Evolutionary conservation across 2,888 invertebrate genomes (phyloP), one percentile per base, ranked within the genome.

Genomic region (Tetranychus piercei): DNA sequence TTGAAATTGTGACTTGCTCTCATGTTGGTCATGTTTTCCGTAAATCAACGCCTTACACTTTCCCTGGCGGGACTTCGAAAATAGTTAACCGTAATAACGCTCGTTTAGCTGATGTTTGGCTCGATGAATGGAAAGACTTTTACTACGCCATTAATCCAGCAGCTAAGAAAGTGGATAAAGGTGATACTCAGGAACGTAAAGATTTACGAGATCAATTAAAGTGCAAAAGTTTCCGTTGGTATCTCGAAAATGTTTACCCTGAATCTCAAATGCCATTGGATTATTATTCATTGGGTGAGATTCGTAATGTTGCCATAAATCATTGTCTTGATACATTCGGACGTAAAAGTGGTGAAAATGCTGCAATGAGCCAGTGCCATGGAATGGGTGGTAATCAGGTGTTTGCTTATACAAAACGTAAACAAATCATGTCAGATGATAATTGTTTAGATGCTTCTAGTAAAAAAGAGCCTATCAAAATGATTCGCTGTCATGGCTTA

Each of bases 51-150:
- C 99, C 99, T 74, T 99, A 99, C 86, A 91, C 94, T 79, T 97
- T 99, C 89, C 99, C 99, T 76, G 99, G 99, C 6, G 73, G 73
- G 4, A 73, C 73, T 15, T 91, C 91, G 85, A 81, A 82, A 76
- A 90, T 97, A 82, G 95, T 97, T 81, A 89, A 96, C 81, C 94
- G 95, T 86, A 99, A 99, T 86, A 94, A 96, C 80, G 94, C 95
- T 81, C 88, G 99, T 81, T 94, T 96, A 81, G 97, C 96, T 81
- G 94, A 95, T 84, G 99, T 99, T 81, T 99, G 99, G 99, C 91
- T 99, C 90, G 99, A 97, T 88, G 94, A 97, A 85, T 97, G 96
- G 92, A 90, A 93, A 84, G 93, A 93, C 86, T 95, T 95, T 89
- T 95, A 93, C 88, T 94, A 93, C 89, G 92, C 92, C 85, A 94